Conservation (phyloP, 2,113 vertebrate genomes). For the Lasiurus borealis region DNA sequence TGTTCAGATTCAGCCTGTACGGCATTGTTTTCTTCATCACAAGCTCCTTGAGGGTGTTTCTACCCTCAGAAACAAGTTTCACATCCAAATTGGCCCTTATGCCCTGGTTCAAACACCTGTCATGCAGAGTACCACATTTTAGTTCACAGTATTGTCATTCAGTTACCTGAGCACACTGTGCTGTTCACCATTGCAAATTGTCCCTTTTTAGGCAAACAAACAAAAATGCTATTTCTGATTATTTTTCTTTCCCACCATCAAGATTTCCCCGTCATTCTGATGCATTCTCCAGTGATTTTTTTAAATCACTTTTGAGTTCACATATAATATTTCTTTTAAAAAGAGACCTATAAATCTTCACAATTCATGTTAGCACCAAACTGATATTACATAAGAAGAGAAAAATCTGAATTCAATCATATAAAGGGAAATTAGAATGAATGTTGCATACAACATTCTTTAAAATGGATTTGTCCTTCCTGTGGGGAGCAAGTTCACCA, state of each 20-base stretch:
- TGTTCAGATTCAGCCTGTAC: background rate
- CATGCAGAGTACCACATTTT: background rate
- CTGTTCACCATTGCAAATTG: background rate
- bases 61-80: background rate
- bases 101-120: background rate
- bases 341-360: conserved; percentile 42
- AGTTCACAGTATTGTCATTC: background rate
- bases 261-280: background rate
- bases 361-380: conserved; percentile 39
- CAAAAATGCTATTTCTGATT: background rate
- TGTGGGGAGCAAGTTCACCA: conserved; percentile 47
- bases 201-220: background rate
- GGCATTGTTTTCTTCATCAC: background rate
- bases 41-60: background rate
- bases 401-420: conserved; percentile 36
- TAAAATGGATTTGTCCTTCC: conserved; percentile 41
- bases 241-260: background rate
- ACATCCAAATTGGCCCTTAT: background rate
- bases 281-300: background rate
- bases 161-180: background rate
- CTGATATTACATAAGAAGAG: conserved; percentile 43
- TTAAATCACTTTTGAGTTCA: conserved; percentile 12
- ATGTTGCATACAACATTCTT: background rate
- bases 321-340: conserved; percentile 26
- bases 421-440: conserved; percentile 50